phyloP scores from a whole-genome alignment of 2,888 invertebrate species.

The Choreutis nemorana region DNA sequence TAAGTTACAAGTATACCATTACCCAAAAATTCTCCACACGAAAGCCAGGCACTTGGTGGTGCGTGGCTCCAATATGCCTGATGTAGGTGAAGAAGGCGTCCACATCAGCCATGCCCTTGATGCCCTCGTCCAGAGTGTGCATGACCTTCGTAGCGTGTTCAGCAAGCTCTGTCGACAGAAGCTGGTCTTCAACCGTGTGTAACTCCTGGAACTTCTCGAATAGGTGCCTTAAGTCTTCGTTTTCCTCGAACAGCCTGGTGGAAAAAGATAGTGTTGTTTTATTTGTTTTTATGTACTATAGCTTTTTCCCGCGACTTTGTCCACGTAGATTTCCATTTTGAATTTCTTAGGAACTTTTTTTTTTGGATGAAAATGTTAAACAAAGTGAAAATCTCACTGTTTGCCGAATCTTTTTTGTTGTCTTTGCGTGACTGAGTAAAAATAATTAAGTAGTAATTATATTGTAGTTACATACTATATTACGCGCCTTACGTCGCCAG shows the following conservation, averaged over 20 bases:
- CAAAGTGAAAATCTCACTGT: too few species aligned
- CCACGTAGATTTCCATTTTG: too few species aligned
- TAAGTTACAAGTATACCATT: too few species aligned
- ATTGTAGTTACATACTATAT: too few species aligned
- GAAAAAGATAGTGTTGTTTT: neutral
- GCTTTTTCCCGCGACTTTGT: too few species aligned
- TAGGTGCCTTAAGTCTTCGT: conserved; percentile 76
- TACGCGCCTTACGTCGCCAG: too few species aligned
- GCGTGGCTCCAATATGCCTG: conserved; percentile 81
- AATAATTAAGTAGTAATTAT: too few species aligned
- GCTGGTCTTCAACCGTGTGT: conserved; percentile 77
- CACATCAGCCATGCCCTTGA: conserved; percentile 81
- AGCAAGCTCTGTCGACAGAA: conserved; percentile 80
- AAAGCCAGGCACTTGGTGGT: conserved; percentile 84
- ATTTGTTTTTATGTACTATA: too few species aligned
- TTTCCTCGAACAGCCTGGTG: conserved; percentile 84
- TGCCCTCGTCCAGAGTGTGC: conserved; percentile 87
- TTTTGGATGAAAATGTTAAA: too few species aligned
- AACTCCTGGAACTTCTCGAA: conserved; percentile 82
- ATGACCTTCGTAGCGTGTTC: conserved; percentile 89
- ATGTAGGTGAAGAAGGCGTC: conserved; percentile 83
- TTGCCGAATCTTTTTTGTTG: too few species aligned
- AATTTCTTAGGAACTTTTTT: too few species aligned
- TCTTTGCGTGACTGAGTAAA: too few species aligned
- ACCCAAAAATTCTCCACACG: conserved; percentile 89